Conservation (phyloP, 2,797 vertebrate genomes). For the Odontamblyopus rebecca region DNA sequence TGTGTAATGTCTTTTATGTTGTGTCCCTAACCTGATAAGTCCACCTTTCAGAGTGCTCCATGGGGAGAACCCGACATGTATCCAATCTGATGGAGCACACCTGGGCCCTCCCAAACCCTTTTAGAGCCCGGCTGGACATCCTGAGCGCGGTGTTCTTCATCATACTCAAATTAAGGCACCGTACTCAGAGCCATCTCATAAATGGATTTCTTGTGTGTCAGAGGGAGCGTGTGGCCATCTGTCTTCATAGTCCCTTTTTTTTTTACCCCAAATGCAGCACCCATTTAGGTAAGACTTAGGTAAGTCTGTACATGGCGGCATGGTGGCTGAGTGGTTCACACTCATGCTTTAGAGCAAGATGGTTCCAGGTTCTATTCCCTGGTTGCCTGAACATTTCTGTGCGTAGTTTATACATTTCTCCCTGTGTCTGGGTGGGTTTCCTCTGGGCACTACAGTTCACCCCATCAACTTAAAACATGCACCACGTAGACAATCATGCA, state of each 20-base stretch:
- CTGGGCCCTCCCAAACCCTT: conserved; percentile 64
- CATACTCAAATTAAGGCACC: conserved; percentile 64
- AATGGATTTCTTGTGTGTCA: conserved; percentile 67
- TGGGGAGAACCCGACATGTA: conserved; percentile 36
- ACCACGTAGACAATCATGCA: too few species aligned
- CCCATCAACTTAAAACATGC: too few species aligned
- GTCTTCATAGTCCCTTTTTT: conserved; percentile 57
- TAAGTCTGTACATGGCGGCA: neutral
- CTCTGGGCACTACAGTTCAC: too few species aligned
- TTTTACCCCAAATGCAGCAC: conserved; percentile 62
- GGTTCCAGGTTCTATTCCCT: too few species aligned
- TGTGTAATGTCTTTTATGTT: conserved; percentile 9
- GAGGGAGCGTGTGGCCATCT: conserved; percentile 63
- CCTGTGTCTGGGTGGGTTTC: too few species aligned
- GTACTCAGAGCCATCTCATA: conserved; percentile 58
- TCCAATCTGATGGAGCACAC: conserved; percentile 54
- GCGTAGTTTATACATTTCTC: too few species aligned
- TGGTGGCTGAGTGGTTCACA: too few species aligned
- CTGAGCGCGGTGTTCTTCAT: conserved; percentile 57
- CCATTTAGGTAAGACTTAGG: conserved; percentile 49
- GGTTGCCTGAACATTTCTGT: too few species aligned
- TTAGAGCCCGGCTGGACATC: conserved; percentile 53
- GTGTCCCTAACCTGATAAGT: conserved; percentile 45
- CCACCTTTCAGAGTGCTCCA: conserved; percentile 40
- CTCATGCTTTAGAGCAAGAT: too few species aligned